Conservation (phyloP, 2,797 vertebrate species). For the Acanthurus leucopareius region DNA sequence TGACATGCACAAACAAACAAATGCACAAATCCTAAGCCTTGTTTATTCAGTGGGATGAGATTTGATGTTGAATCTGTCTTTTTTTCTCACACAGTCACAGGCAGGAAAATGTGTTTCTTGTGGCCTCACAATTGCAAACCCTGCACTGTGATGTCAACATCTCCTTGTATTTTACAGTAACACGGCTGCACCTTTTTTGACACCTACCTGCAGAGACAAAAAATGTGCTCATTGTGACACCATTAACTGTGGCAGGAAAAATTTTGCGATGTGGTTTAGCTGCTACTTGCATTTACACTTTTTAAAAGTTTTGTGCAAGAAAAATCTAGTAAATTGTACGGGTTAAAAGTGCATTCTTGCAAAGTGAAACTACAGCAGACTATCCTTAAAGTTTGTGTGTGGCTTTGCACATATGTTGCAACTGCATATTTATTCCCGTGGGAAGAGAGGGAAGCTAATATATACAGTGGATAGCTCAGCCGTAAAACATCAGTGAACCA, state of each 20-base stretch:
- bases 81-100: not conserved
- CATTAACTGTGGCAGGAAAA: slow-evolving; percentile 3
- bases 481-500: slow-evolving; percentile 38
- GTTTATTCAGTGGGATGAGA: slow-evolving; percentile 16
- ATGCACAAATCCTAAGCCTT: not conserved
- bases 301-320: not conserved
- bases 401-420: slow-evolving; percentile 8
- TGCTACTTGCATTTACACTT: not conserved
- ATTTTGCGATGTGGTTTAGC: slow-evolving; percentile 5
- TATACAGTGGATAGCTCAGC: not conserved
- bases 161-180: not conserved
- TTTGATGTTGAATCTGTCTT: not conserved
- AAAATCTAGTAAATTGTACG: not conserved
- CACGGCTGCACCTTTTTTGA: not conserved
- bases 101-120: slow-evolving; percentile 5
- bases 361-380: not conserved
- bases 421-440: slow-evolving; percentile 20
- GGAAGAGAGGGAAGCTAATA: slow-evolving; percentile 16
- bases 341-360: slow-evolving; percentile 15
- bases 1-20: not conserved
- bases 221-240: slow-evolving; percentile 7
- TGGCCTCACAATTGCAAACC: not conserved
- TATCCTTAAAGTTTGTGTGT: not conserved
- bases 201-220: not conserved
- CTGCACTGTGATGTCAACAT: not conserved